A percentile compares a stretch with the other conserved stretches of the same genome.
Conservation (phyloP, 2,113 vertebrate genomes). For the Acrocephalus arundinaceus region DNA sequence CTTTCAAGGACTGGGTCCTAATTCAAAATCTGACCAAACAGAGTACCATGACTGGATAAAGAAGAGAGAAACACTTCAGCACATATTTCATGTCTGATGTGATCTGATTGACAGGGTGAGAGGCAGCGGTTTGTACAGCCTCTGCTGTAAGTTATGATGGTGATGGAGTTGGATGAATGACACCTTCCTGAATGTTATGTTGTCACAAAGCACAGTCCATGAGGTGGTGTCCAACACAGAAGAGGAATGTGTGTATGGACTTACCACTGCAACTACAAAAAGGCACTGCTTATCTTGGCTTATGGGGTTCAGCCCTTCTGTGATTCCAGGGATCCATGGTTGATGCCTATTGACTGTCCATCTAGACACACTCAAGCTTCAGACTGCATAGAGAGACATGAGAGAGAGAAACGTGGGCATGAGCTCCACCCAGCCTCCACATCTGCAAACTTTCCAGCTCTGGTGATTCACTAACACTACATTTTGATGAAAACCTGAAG, state of each 20-base stretch:
- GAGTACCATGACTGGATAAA: neutral
- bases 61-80: neutral
- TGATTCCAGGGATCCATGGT: accelerated
- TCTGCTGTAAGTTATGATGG: neutral
- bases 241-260: neutral
- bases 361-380: neutral
- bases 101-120: neutral
- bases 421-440: accelerated
- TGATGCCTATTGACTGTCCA: neutral
- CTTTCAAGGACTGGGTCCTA: neutral
- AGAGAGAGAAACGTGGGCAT: neutral
- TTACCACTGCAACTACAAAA: neutral
- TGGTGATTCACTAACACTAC: no score
- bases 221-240: accelerated
- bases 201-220: neutral
- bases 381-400: accelerated
- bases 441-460: neutral
- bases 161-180: neutral
- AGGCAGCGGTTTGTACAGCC: neutral
- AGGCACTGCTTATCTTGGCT: neutral
- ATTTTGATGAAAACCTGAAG: neutral
- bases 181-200: accelerated
- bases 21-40: neutral
- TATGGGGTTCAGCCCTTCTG: neutral
- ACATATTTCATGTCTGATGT: neutral